A percentile compares a stretch with the other conserved stretches of the same genome.
These are phyloP conservation scores for Cotesia congregata DNA, from an alignment of 2,888 invertebrate species.

Conservation along the genomic window DNA sequence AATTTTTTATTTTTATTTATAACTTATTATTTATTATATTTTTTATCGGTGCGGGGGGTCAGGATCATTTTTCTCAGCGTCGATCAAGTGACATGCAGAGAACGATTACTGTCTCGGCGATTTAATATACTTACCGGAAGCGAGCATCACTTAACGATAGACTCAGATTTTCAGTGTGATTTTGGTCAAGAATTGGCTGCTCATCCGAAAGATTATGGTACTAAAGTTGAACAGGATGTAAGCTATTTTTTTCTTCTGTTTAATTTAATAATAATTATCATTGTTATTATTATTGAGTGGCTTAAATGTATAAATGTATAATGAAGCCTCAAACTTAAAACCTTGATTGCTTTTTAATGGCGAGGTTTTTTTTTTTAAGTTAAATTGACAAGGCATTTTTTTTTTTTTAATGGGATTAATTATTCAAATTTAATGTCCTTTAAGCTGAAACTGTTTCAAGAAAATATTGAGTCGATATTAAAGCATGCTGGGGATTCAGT, in stretches of 20 bases:
- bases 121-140: slow-evolving; percentile 71
- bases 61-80: slow-evolving; percentile 73
- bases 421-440: neutral
- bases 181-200: slow-evolving; percentile 41
- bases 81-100: slow-evolving; percentile 67
- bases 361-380: neutral
- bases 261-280: slow-evolving; percentile 3
- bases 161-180: slow-evolving; percentile 17
- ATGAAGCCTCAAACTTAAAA: neutral
- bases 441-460: slow-evolving; percentile 54
- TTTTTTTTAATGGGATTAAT: neutral
- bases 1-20: slow-evolving; percentile 23
- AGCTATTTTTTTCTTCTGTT: slow-evolving; percentile 22
- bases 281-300: slow-evolving; percentile 2
- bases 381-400: neutral
- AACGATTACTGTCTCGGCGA: slow-evolving; percentile 65
- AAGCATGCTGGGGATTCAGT: slow-evolving; percentile 56
- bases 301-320: neutral
- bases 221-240: slow-evolving; percentile 52
- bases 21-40: slow-evolving; percentile 17
- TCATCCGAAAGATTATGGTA: slow-evolving; percentile 50
- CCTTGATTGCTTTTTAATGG: neutral
- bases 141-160: slow-evolving; percentile 44
- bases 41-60: neutral
- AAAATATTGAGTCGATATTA: slow-evolving; percentile 53